Evolutionary conservation across 1,140 invertebrate species (phyloP).

Genomic region (Drosophila grimshawi): DNA sequence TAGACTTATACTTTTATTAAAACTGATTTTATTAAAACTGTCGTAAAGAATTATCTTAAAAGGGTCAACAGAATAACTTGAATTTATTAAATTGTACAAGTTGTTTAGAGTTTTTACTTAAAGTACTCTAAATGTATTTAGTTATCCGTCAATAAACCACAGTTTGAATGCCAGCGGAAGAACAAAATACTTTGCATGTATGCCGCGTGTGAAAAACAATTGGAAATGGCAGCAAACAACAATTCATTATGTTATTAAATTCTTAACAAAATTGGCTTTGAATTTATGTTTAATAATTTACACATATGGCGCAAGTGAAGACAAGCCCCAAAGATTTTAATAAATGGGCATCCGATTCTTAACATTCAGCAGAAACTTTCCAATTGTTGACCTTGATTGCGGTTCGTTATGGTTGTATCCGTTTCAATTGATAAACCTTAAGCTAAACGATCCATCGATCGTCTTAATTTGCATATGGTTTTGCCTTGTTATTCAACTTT

Average conservation of each 20-base stretch:
- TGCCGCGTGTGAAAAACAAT: not conserved
- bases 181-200: too few relatives aligned
- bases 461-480: slow-evolving; percentile 34
- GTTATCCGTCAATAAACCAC: slow-evolving; percentile 31
- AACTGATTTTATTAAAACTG: too few relatives aligned
- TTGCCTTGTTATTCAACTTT: slow-evolving; percentile 27
- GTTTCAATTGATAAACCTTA: slow-evolving; percentile 27
- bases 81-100: too few relatives aligned
- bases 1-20: too few relatives aligned
- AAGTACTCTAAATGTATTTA: not conserved
- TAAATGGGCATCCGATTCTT: slow-evolving; percentile 29
- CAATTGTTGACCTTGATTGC: slow-evolving; percentile 3
- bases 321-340: slow-evolving; percentile 11
- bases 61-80: too few relatives aligned
- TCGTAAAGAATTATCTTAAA: too few relatives aligned
- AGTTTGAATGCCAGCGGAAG: too few relatives aligned
- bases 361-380: not conserved
- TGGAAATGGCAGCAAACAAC: slow-evolving; percentile 18
- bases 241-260: slow-evolving; percentile 6
- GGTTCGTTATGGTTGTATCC: slow-evolving; percentile 2
- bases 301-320: slow-evolving; percentile 18
- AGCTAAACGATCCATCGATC: slow-evolving; percentile 28
- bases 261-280: not conserved
- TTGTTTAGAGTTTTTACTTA: too few relatives aligned
- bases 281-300: slow-evolving; percentile 39